Conservation (phyloP, 2,113 vertebrate genomes). For the rat (Rattus norvegicus) region GRCr8 NC_086029.1:28335501-28336000, state of each 20-base stretch:
- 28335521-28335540: slow-evolving; percentile 91
- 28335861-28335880: not conserved
- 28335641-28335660: slow-evolving; percentile 71
- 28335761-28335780: not conserved
- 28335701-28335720: slow-evolving; percentile 42
- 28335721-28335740: not conserved
- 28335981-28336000: not conserved
- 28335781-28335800: slow-evolving; percentile 17
- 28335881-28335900: not conserved
- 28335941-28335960: slow-evolving; percentile 5
- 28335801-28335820: slow-evolving; percentile 2
- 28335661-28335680: slow-evolving; percentile 64
- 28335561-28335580: slow-evolving; percentile 85
- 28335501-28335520: slow-evolving; percentile 87
- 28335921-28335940: not conserved
- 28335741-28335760: not conserved
- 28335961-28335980: not conserved
- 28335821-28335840: not conserved
- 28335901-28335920: not conserved
- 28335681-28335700: slow-evolving; percentile 65
- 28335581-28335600: slow-evolving; percentile 81
- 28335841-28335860: not conserved
- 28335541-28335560: slow-evolving; percentile 83
- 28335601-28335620: slow-evolving; percentile 72
- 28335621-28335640: slow-evolving; percentile 65